phyloP scores from a whole-genome alignment of 2,113 vertebrate genomes.

The Oryzias javanicus region DNA sequence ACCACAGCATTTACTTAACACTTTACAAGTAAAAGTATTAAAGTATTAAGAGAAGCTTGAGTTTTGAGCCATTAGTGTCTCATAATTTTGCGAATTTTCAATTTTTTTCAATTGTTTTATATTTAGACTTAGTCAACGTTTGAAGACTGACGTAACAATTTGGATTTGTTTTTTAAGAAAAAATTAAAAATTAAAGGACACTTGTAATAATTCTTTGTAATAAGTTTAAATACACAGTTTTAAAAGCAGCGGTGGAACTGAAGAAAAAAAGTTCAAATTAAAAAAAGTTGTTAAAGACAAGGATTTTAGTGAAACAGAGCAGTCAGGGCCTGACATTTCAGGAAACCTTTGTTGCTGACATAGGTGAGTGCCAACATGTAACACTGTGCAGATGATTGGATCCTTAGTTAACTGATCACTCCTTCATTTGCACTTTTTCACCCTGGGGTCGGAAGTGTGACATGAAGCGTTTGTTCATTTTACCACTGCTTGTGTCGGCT shows the following conservation, averaged over 20 bases:
- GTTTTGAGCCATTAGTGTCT: too few relatives aligned
- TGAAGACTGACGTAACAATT: too few relatives aligned
- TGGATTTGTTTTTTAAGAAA: too few relatives aligned
- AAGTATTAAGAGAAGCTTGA: too few relatives aligned
- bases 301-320: slow-evolving; percentile 36
- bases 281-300: background rate
- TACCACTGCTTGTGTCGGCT: slow-evolving; percentile 72
- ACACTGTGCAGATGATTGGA: slow-evolving; percentile 45
- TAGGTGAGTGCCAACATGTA: slow-evolving; percentile 48
- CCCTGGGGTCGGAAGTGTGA: slow-evolving; percentile 68
- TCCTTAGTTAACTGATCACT: slow-evolving; percentile 60
- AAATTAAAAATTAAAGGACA: background rate
- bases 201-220: slow-evolving; percentile 22
- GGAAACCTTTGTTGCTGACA: slow-evolving; percentile 49
- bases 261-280: slow-evolving; percentile 26
- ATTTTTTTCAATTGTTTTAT: too few relatives aligned
- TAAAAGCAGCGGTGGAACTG: slow-evolving; percentile 59
- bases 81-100: too few relatives aligned
- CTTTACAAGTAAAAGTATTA: too few relatives aligned
- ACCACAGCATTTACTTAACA: too few relatives aligned
- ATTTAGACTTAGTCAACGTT: too few relatives aligned
- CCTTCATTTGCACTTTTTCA: slow-evolving; percentile 77
- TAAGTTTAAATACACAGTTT: slow-evolving; percentile 68
- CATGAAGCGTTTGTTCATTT: slow-evolving; percentile 72
- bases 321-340: slow-evolving; percentile 37